Evolutionary conservation across 92 coral and sea anemone species (phyloP).

Genomic region (Phenganax marumi): DNA sequence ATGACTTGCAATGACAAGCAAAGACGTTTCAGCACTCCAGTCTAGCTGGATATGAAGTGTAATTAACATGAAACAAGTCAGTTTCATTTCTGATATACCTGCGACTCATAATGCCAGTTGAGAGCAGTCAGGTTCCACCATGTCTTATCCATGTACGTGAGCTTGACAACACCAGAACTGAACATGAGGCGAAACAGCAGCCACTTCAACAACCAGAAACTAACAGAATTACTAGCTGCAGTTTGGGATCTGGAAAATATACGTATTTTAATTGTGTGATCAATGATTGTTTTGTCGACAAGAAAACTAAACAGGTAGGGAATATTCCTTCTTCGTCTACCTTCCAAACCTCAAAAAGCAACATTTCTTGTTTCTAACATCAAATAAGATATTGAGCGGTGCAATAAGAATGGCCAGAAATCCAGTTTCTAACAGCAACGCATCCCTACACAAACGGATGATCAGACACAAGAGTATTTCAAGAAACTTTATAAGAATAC

Average conservation of each 20-base stretch:
- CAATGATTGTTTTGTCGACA: not conserved
- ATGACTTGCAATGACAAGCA: not conserved
- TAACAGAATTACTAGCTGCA: slow-evolving; percentile 68
- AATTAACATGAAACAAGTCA: not conserved
- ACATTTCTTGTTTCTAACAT: slow-evolving; percentile 48
- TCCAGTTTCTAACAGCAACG: slow-evolving; percentile 83
- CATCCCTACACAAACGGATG: slow-evolving; percentile 66
- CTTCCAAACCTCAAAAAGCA: slow-evolving; percentile 15
- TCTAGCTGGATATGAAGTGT: too few relatives aligned
- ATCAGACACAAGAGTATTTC: not conserved
- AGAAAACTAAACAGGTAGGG: not conserved
- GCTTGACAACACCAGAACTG: slow-evolving; percentile 90
- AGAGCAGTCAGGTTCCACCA: slow-evolving; percentile 95
- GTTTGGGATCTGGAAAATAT: slow-evolving; percentile 53
- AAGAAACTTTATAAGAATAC: too few relatives aligned
- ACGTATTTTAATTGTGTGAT: not conserved
- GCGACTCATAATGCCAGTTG: slow-evolving; percentile 96
- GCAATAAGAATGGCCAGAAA: slow-evolving; percentile 81
- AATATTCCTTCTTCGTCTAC: not conserved
- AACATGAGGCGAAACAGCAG: slow-evolving; percentile 92
- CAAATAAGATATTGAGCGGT: slow-evolving; percentile 73
- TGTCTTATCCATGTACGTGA: slow-evolving; percentile 72
- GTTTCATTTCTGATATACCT: slow-evolving; percentile 48
- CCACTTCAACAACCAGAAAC: slow-evolving; percentile 94
- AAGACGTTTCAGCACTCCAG: not conserved